Conservation (phyloP, 2,888 invertebrate species). For the Phortica okadai region DNA sequence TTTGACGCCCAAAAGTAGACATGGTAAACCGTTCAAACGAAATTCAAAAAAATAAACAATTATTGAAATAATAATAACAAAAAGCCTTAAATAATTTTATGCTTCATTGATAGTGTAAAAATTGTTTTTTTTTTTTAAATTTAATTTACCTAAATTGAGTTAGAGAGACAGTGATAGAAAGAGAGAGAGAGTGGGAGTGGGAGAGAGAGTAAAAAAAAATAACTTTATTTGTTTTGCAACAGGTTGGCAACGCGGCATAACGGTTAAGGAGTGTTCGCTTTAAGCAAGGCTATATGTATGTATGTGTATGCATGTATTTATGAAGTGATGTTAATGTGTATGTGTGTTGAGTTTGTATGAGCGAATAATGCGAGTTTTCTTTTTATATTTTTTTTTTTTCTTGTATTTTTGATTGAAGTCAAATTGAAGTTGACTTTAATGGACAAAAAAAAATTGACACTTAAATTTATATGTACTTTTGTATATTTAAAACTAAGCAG, state of each 20-base stretch:
- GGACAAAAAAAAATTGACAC: no score
- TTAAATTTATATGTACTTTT: no score
- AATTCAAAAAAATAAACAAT: background rate
- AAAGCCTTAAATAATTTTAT: background rate
- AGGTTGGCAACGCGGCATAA: background rate
- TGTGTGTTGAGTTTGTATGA: no score
- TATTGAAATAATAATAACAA: background rate
- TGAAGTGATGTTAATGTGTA: background rate
- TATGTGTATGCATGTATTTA: background rate
- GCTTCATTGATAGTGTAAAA: no score
- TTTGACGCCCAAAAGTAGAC: conserved; percentile 39
- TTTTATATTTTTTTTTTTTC: background rate
- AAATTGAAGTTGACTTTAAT: no score
- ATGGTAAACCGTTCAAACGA: conserved; percentile 41
- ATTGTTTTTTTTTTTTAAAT: background rate
- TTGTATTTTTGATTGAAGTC: background rate
- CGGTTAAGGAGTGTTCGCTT: background rate
- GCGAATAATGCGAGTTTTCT: background rate
- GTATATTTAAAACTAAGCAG: no score
- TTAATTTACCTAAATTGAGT: no score
- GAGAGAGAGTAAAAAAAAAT: background rate
- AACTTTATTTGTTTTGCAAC: background rate
- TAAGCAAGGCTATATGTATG: background rate
- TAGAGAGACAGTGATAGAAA: background rate
- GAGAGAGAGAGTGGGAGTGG: background rate